Evolutionary conservation across 2,888 invertebrate species (phyloP), one percentile per base, ranked within the genome.

Genomic region (Ophion slaviceki): DNA sequence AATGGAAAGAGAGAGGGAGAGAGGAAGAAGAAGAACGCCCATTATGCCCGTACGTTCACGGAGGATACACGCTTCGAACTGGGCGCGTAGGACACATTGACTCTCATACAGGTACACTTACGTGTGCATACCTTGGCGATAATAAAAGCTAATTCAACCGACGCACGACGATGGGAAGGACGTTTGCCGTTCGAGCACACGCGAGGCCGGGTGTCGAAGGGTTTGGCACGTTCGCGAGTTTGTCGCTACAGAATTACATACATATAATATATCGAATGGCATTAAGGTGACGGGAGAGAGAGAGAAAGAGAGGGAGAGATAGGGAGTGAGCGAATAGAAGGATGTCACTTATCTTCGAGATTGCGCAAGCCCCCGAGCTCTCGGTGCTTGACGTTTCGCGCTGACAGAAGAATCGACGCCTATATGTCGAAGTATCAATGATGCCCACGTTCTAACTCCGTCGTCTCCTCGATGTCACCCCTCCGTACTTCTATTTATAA

Each of bases 371-470:
- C 47, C 10, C 59, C 59, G 72, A 77, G 62, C 72, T 45, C 70
- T 24, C 14, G 24, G 53, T 61, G 76, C 66, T 86, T 83, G 86
- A 86, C 80, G 86, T 81, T 64, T 67, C 24, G 47, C 86, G 83
- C 75, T 86, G 86, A 86, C 86, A 86, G 80, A 83, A 86, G 86
- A 86, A 86, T 86, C 86, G 86, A 86, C 86, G 86, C 86, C 86
- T 80, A 70, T 47, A 47, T 81, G 80, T 80, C 83, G 86, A 86
- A 83, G 64, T 83, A 86, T 86, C 83, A 86, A 86, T 83, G 86
- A 80, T 74, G 80, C 86, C 86, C 86, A 86, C 86, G 82, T 76
- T 61, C 61, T 82, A 47, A 76, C 68, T 68, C 71, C 24, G 36
- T 11, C 59, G 68, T 78, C 67, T 74, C 57, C 20, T 45, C 71